Conservation (phyloP, 2,113 vertebrate species). For the Paedocypris sp. region DNA sequence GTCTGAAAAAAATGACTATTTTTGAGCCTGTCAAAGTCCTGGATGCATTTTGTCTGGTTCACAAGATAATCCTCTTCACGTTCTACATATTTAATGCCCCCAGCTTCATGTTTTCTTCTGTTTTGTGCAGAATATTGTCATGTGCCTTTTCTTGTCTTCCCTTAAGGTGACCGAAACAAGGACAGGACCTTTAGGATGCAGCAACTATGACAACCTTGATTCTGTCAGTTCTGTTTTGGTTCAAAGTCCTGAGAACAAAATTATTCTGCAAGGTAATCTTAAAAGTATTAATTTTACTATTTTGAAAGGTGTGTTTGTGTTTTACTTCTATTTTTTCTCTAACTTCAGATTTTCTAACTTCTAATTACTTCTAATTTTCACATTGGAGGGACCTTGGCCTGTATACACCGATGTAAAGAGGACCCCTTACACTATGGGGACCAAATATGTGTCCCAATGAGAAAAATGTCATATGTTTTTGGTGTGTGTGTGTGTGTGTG, state of each 20-base stretch:
- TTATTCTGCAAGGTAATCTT: slow-evolving; percentile 76
- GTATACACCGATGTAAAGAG: too few species aligned
- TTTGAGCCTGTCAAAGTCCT: not conserved
- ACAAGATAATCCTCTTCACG: slow-evolving; percentile 10
- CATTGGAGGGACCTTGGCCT: too few species aligned
- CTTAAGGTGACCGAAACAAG: slow-evolving; percentile 73
- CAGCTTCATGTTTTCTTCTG: slow-evolving; percentile 16
- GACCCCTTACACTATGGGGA: too few species aligned
- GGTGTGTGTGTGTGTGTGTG: too few species aligned
- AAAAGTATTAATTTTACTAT: too few species aligned
- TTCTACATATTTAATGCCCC: slow-evolving; percentile 31
- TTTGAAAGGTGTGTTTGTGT: too few species aligned
- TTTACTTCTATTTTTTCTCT: slow-evolving; percentile 37
- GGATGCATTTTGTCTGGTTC: slow-evolving; percentile 31
- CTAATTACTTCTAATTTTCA: too few species aligned
- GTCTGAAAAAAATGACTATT: not conserved
- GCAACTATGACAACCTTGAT: slow-evolving; percentile 80
- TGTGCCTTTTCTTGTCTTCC: slow-evolving; percentile 34
- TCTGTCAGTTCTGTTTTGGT: slow-evolving; percentile 77
- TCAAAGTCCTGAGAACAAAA: slow-evolving; percentile 76
- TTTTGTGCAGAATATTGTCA: slow-evolving; percentile 37
- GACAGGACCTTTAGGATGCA: slow-evolving; percentile 73
- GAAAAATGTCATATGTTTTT: too few species aligned
- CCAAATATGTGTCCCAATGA: too few species aligned
- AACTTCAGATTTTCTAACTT: too few species aligned